Percentiles rank a stretch among this genome's conserved stretches.
Evolutionary conservation across 2,113 vertebrate genomes (phyloP).

Genomic region (Rana temporaria): DNA sequence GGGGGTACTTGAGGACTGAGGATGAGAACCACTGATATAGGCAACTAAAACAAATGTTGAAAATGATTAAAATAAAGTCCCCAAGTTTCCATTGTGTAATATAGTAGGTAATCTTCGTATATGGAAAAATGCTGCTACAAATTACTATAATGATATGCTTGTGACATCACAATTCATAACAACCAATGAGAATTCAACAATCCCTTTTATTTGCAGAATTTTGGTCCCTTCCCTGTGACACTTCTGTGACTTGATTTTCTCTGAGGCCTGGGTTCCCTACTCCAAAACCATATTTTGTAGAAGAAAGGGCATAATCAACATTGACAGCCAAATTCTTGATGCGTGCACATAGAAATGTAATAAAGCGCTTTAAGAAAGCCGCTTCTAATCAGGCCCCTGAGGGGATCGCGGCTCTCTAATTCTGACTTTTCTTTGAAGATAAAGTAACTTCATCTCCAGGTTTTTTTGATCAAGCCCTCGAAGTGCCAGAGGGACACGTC

Average conservation of each 20-base stretch:
- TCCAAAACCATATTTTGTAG: neutral
- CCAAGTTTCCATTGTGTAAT: too few species aligned
- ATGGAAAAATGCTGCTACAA: too few species aligned
- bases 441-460: neutral
- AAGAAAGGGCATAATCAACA: neutral
- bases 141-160: too few species aligned
- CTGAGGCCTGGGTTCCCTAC: neutral
- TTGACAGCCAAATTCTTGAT: neutral
- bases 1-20: too few species aligned
- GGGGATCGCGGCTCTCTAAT: neutral
- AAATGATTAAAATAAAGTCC: too few species aligned
- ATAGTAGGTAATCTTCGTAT: too few species aligned
- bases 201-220: too few species aligned
- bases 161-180: too few species aligned
- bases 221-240: too few species aligned
- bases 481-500: conserved; percentile 11
- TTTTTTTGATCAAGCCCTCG: conserved; percentile 29
- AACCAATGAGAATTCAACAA: too few species aligned
- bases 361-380: neutral
- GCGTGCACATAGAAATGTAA: neutral
- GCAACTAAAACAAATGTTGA: too few species aligned
- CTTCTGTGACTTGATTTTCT: neutral
- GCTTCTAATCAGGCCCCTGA: conserved; percentile 5
- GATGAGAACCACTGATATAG: too few species aligned
- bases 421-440: conserved; percentile 21